These are phyloP conservation scores for Zaprionus bogoriensis DNA, from an alignment of 2,888 invertebrate species.

Conservation along the genomic window DNA sequence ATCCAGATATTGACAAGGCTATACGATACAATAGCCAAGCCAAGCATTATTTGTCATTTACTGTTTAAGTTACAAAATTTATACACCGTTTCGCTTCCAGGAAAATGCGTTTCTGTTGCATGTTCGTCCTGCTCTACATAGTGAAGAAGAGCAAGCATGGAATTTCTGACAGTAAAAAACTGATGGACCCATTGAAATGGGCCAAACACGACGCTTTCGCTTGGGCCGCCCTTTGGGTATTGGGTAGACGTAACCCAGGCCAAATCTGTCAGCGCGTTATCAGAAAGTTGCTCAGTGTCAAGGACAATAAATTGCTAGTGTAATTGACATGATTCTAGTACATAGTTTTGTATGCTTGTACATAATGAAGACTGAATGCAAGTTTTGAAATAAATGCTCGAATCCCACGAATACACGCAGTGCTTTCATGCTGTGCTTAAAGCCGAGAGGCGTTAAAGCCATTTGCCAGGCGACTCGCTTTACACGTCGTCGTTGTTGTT, in stretches of 20 bases:
- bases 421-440: background rate
- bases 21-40: no score
- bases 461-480: background rate
- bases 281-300: background rate
- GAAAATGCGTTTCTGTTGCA: slow-evolving; percentile 47
- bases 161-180: background rate
- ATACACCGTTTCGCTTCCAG: no score
- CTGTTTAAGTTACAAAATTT: background rate
- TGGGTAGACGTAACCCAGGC: background rate
- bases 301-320: background rate
- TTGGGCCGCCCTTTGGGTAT: background rate
- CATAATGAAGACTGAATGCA: background rate
- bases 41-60: background rate
- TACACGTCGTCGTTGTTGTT: background rate
- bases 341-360: background rate
- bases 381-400: background rate
- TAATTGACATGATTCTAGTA: background rate
- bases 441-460: background rate
- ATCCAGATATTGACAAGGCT: no score
- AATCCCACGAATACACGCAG: background rate
- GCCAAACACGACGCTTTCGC: background rate
- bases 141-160: slow-evolving; percentile 20
- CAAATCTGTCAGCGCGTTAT: background rate
- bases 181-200: background rate
- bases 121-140: slow-evolving; percentile 53